Conservation (phyloP, 2,797 vertebrate species). For the Coracias cyanogaster region DNA sequence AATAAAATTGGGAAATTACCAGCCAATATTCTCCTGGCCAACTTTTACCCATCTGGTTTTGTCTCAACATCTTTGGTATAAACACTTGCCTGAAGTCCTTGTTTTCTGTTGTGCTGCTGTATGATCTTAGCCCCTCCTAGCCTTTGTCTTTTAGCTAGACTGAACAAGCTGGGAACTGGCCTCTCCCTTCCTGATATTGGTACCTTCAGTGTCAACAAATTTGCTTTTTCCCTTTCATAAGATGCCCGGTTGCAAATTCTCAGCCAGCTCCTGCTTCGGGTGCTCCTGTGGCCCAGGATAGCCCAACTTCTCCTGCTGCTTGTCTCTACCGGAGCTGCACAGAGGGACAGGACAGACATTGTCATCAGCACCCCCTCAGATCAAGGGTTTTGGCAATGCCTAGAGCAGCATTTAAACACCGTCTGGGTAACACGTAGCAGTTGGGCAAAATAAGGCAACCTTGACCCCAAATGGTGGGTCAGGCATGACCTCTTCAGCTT, state of each 20-base stretch:
- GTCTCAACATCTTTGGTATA: not conserved
- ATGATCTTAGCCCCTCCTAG: not conserved
- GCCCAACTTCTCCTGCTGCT: not conserved
- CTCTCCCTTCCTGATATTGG: not conserved
- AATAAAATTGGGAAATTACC: not conserved
- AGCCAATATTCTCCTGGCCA: not conserved
- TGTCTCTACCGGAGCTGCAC: not conserved
- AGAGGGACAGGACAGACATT: rapidly evolving
- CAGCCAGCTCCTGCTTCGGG: not conserved
- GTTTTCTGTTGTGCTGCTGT: rapidly evolving
- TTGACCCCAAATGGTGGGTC: rapidly evolving
- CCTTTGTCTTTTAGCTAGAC: not conserved
- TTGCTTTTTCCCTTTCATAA: not conserved
- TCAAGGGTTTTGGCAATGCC: not conserved
- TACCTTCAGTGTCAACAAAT: not conserved
- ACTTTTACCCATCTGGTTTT: rapidly evolving
- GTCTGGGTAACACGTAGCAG: rapidly evolving
- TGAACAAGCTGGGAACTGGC: not conserved
- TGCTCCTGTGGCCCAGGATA: rapidly evolving
- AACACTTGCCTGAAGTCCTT: not conserved
- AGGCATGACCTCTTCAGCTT: not conserved
- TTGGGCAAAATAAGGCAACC: not conserved
- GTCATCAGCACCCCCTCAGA: not conserved
- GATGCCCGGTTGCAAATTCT: rapidly evolving
- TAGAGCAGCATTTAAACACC: rapidly evolving